Evolutionary conservation across 2,113 vertebrate species (phyloP), one percentile per base, ranked within the genome.

Genomic region (Ellobius talpinus): DNA sequence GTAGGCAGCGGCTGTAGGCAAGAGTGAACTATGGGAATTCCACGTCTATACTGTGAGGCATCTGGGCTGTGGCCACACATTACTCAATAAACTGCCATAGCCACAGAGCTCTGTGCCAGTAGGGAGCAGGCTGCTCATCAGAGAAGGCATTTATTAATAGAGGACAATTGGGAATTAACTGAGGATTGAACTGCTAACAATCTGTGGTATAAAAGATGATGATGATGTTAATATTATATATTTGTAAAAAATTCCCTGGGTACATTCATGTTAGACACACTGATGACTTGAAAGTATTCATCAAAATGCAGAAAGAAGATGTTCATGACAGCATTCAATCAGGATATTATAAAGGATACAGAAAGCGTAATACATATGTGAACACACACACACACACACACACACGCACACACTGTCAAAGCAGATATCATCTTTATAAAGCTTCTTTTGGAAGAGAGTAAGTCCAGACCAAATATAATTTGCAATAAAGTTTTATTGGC

Each of bases 401-500:
- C 21, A 39, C 29, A 85, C 19, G 39, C 36, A 82, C 12, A 63
- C 26, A 65, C 39, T 90, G 17, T 89, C 72, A 58, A 63, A 61
- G 47, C 12, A 95, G 52, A 23, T 76, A 50, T 91, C 24, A 93
- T 29, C 94, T 89, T 97, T 97, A 86, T 66, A 89, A 96, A 47
- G 29, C 23, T 5, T 74, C 94, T 97, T 96, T 96, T 91, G n/a
- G 36, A 97, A 74, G 21, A 93, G 81, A 94, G 72, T 77, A 77
- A 94, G 10, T 88, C 39, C 58, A 93, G 72, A 95, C 36, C 66
- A 94, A 94, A 65, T 95, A 90, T 79, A 92, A 95, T 96, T 96
- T 88, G 36, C 39, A 94, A 85, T 96, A 94, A 96, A 96, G 85
- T 90, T 96, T 95, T 96, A 94, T 82, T 96, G 82, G 90, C 26